Evolutionary conservation across 2,888 invertebrate genomes (phyloP), one percentile per base, ranked within the genome.

Genomic region (Drosophila picticornis): DNA sequence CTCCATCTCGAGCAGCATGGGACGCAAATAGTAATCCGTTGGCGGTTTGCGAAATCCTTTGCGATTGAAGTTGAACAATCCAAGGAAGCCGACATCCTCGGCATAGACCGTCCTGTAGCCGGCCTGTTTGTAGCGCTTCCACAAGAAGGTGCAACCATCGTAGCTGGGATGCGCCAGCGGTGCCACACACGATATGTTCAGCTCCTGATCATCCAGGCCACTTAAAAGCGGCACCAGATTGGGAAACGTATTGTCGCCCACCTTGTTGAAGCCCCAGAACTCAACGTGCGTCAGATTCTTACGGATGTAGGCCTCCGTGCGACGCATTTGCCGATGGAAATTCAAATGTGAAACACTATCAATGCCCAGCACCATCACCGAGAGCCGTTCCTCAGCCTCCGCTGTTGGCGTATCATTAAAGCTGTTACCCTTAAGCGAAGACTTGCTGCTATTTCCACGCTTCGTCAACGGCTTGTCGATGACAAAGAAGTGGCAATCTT

Each of bases 241-340:
- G 0, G 98, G 98, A 91, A 97, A 98, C 0, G 98, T 98, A 92
- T 98, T 99, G 92, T 98, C 98, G 4, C 96, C 99, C 11, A 99
- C 96, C 94, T 98, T 99, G 91, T 97, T 98, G 93, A 97, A 98
- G 7, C 98, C 99, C 79, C 96, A 93, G 91, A 99, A 94, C 91
- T 97, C 97, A 59, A 97, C 94, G 19, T 94, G 87, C 7, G 87
- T 75, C 0, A 91, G 72, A 19, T 90, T 82, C 22, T 95, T 92
- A 68, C 94, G 94, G 34, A 97, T 92, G 77, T 95, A 95, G 2
- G 93, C 90, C 4, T 94, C 93, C 0, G 97, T 97, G 86, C 94
- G 94, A 0, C 96, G 96, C 96, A 98, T 96, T 84, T 97, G 97
- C 52, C 98, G 95, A 76, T 96, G 95, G 82, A 98, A 96, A 93